A percentile compares a stretch with the other conserved stretches of the same genome.
phyloP scores from a whole-genome alignment of 2,113 vertebrate species.

The Aptenodytes forsteri region DNA sequence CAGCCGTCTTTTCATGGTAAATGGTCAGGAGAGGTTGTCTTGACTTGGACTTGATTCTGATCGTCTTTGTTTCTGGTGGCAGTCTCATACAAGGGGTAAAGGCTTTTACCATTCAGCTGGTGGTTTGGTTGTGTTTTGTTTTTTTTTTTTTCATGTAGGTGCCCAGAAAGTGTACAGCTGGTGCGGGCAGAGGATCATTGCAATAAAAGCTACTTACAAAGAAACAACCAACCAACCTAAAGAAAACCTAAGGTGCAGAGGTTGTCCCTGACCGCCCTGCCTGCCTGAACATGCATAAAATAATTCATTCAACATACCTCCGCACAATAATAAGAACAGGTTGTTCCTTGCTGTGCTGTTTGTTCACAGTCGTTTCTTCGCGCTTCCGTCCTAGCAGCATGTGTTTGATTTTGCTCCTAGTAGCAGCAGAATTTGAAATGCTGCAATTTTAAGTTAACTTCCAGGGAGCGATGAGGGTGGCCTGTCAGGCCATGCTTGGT shows the following conservation, averaged over 20 bases:
- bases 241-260: no score
- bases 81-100: not conserved
- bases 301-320: not conserved
- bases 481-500: not conserved
- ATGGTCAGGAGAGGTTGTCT: not conserved
- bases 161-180: no score
- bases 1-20: not conserved
- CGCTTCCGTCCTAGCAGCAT: not conserved
- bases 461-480: not conserved
- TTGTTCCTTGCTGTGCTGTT: not conserved
- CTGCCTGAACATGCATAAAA: not conserved
- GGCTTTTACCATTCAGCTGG: not conserved
- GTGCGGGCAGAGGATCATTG: no score
- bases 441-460: not conserved
- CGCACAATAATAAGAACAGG: not conserved
- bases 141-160: no score
- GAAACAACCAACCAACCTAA: no score
- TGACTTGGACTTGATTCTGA: not conserved
- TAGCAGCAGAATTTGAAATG: not conserved
- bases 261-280: no score
- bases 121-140: not conserved
- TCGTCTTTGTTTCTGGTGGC: not conserved
- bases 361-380: not conserved
- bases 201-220: no score
- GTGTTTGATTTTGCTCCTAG: not conserved